These are phyloP conservation scores for Limnephilus marmoratus DNA, from an alignment of 2,888 invertebrate genomes.

Conservation along the genomic window DNA sequence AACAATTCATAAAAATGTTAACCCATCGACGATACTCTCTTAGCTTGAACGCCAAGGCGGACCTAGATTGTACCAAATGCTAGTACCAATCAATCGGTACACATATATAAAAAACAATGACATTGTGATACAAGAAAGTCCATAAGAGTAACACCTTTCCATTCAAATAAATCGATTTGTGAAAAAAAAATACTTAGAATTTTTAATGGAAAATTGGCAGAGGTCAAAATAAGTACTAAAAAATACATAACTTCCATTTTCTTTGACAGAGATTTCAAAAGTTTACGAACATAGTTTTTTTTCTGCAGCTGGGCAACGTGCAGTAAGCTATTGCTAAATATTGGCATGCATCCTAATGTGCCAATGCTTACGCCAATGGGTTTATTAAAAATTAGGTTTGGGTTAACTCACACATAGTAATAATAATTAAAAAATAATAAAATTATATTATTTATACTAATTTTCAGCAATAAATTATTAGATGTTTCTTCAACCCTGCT, in stretches of 20 bases:
- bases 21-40: background rate
- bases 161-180: background rate
- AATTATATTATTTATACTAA: background rate
- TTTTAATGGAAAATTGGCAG: too few species aligned
- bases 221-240: too few species aligned
- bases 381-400: background rate
- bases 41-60: background rate
- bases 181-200: background rate
- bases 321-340: background rate
- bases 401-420: background rate
- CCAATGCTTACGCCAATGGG: background rate
- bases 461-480: background rate
- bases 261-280: background rate
- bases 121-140: background rate
- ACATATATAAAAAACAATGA: background rate
- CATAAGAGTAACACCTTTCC: background rate
- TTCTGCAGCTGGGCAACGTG: background rate
- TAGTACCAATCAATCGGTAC: background rate
- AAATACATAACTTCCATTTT: background rate
- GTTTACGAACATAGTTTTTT: background rate
- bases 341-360: background rate
- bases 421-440: background rate
- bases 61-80: background rate
- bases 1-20: background rate
- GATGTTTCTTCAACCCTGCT: background rate